A percentile compares a stretch with the other conserved stretches of the same genome.
phyloP scores from a whole-genome alignment of 2,888 invertebrate species.

The Allacma fusca region DNA sequence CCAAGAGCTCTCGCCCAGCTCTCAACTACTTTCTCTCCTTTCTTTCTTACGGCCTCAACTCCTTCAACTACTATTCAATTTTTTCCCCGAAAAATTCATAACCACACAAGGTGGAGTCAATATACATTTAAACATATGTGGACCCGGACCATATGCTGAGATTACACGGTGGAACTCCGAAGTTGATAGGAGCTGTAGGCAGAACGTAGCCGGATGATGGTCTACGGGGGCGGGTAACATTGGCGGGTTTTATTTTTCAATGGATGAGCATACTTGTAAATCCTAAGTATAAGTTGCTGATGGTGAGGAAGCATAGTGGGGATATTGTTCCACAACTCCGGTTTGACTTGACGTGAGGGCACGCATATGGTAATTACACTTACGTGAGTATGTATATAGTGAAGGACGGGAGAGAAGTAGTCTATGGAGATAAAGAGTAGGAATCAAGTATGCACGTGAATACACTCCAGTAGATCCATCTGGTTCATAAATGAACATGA shows the following conservation, averaged over 20 bases:
- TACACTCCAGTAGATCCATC: background rate
- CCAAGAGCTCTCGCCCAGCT: background rate
- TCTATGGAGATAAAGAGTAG: background rate
- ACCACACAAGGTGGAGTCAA: background rate
- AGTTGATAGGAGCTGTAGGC: no score
- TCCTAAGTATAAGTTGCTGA: no score
- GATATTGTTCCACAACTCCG: no score
- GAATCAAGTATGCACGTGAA: background rate
- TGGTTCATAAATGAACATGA: background rate
- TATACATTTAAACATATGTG: background rate
- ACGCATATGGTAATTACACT: no score
- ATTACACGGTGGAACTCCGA: no score
- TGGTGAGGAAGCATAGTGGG: no score
- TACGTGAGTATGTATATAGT: no score
- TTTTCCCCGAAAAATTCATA: background rate
- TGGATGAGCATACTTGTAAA: no score
- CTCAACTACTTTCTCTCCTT: constrained; percentile 26
- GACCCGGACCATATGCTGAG: background rate
- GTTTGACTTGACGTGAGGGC: no score
- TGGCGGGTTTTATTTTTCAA: no score
- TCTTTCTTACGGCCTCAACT: background rate
- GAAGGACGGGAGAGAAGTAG: background rate
- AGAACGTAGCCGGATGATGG: no score
- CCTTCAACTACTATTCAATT: background rate
- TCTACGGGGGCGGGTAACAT: no score